Base-by-base conservation (phyloP, 2,113 vertebrate species). In the rat (Rattus norvegicus) region DNA sequence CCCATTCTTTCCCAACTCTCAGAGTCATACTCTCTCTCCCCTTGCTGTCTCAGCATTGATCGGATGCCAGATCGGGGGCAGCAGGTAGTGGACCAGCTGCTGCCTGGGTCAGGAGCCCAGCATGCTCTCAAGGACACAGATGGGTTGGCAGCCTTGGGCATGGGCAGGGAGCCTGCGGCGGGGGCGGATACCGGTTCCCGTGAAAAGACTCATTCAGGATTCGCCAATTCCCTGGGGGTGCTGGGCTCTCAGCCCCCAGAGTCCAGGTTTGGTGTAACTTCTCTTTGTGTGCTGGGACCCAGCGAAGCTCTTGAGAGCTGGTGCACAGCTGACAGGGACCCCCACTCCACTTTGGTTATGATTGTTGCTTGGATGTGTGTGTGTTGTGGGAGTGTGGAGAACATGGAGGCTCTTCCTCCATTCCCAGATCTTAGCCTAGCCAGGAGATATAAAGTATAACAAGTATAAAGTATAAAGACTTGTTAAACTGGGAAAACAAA, bases 91-190 rank as follows among this genome's bases (percentile, higher is more conserved):
- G 97, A 97, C 85, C 97, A 97, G 97, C 96, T 98, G 97, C 95
- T 91, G 91, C 97, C 91, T 97, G 96, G 96, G 97, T 97, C 94
- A 96, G 92, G 76, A 96, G 89, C 97, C 85, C 97, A 97, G 97
- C 97, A 76, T 97, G 97, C 43, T 92, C 91, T 97, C 97, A 97
- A 97, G 97, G 97, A 93, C 97, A 98, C 97, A 98, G 97, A 98
- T 98, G 97, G 97, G 92, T 93, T 97, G 96, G 97, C 96, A 98
- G 96, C 81, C 88, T 91, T 67, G 91, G 11, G 49, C 91, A 16
- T 95, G 94, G 97, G 96, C 96, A 97, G 91, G 77, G 94, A 96
- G 97, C 95, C 97, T 79, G 86, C 93, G 96, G 94, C 10, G 91
- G 96, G 96, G 97, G 96, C 39, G 96, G 96, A 90, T 67, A 26